Base-by-base conservation (phyloP, 2,797 vertebrate species). In the Mus minutoides region DNA sequence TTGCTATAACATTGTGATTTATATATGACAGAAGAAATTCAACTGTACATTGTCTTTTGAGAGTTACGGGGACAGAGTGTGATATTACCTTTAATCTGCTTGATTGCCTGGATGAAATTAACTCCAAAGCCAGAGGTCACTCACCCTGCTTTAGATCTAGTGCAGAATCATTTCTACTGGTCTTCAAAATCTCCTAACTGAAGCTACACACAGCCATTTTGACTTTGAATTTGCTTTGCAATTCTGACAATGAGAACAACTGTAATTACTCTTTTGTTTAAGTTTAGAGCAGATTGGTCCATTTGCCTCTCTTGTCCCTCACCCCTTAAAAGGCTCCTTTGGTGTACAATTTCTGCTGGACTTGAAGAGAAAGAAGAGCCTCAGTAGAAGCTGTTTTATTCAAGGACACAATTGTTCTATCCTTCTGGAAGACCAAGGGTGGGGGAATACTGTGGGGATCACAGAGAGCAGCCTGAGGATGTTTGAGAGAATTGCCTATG, bases 241-340 rank as follows among this genome's bases (percentile, higher is more conserved):
- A 6, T 56, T 95, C 54, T 95, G 62, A n/a, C 67, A 89, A 82
- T 69, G 56, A 69, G 85, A 90, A 88, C 46, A 73, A 87, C 82
- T 62, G 71, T 91, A 79, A 88, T 77, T 88, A 26, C 29, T 64
- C 3, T 60, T 75, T 29, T 76, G 31, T 88, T 69, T 88, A 84
- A 37, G 22, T 52, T 94, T 77, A 88, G 62, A 92, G 11, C 46
- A 7, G 7, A 83, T 80, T 31, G 40, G 31, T 76, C 46, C 16
- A 6, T 46, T 91, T 80, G 8, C 52, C 1, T 76, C 6, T 21
- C 21, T 34, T 21, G 12, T 75, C 40, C 12, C 29, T 11, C 24
- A 13, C 29, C 24, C 16, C 37, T 54, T 80, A 21, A 84, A 69
- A 69, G 16, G 34, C 26, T 92, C 40, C 37, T 78, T 40, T 85